Evolutionary conservation across 2,888 invertebrate genomes (phyloP).

Genomic region (Temnothorax unifasciatus): DNA sequence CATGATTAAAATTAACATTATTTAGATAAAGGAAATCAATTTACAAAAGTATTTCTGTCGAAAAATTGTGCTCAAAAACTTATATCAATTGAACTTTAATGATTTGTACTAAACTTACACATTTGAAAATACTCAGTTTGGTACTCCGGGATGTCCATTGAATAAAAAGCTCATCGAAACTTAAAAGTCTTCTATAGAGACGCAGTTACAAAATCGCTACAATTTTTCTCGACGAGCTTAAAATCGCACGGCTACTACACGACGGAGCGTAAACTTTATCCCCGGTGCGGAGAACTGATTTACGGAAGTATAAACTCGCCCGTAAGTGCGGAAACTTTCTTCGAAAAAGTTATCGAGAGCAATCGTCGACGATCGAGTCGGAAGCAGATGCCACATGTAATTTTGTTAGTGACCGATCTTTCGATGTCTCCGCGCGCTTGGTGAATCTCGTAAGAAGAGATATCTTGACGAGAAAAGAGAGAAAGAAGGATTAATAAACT

Average conservation of each 20-base stretch:
- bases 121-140: not conserved
- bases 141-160: not conserved
- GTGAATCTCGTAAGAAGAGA: not conserved
- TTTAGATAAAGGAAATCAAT: not conserved
- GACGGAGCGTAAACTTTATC: constrained; percentile 47
- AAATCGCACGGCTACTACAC: constrained; percentile 17
- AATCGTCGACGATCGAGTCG: constrained; percentile 45
- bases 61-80: not conserved
- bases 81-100: not conserved
- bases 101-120: not conserved
- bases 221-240: constrained; percentile 36
- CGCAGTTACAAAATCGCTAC: constrained; percentile 37
- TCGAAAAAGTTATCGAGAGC: constrained; percentile 54
- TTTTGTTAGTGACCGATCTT: constrained; percentile 27
- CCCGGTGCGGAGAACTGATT: constrained; percentile 58
- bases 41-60: not conserved
- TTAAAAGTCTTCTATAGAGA: not conserved
- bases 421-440: not conserved
- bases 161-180: constrained; percentile 32
- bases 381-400: constrained; percentile 49
- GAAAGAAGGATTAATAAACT: not conserved
- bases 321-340: constrained; percentile 65
- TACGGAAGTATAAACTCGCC: constrained; percentile 64
- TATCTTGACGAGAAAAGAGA: not conserved
- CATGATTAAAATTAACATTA: not conserved